Conservation (phyloP, 1,140 invertebrate genomes). For the Drosophila arawakana region DNA sequence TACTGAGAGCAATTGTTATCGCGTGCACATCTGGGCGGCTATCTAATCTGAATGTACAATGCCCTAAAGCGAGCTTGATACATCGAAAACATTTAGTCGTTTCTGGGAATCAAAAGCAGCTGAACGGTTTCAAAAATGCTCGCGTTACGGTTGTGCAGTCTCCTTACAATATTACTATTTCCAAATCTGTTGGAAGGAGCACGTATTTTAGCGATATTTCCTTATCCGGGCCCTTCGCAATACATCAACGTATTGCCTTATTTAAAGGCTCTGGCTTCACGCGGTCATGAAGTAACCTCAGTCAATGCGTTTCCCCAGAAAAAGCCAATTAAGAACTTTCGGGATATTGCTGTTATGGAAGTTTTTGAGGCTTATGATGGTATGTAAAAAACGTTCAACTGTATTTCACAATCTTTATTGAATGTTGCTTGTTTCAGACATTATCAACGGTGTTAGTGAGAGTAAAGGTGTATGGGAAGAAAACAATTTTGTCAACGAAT, state of each 20-base stretch:
- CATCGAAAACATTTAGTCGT: slow-evolving; percentile 39
- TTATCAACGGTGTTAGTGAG: slow-evolving; percentile 20
- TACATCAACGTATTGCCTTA: slow-evolving; percentile 84
- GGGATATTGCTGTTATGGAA: slow-evolving; percentile 58
- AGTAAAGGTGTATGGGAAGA: slow-evolving; percentile 51
- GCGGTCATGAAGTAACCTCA: slow-evolving; percentile 89
- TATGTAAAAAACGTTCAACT: slow-evolving; percentile 10
- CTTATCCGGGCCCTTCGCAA: slow-evolving; percentile 72
- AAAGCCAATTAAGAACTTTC: slow-evolving; percentile 65
- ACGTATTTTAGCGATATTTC: slow-evolving; percentile 72
- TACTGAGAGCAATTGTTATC: slow-evolving; percentile 46
- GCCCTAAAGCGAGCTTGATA: neutral
- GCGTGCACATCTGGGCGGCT: slow-evolving; percentile 38
- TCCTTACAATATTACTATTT: slow-evolving; percentile 15
- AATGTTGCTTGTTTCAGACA: slow-evolving; percentile 33
- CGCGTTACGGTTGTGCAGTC: slow-evolving; percentile 1
- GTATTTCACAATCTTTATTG: too few species aligned
- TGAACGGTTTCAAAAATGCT: slow-evolving; percentile 38
- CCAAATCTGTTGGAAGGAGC: slow-evolving; percentile 44
- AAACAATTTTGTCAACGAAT: slow-evolving; percentile 59
- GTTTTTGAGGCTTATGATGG: slow-evolving; percentile 60
- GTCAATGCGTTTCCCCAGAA: slow-evolving; percentile 87
- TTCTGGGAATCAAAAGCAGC: neutral
- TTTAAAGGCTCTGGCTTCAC: slow-evolving; percentile 87
- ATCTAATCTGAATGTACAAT: slow-evolving; percentile 24